Evolutionary conservation across 2,113 vertebrate species (phyloP).

Genomic region (Periophthalmus modestus): DNA sequence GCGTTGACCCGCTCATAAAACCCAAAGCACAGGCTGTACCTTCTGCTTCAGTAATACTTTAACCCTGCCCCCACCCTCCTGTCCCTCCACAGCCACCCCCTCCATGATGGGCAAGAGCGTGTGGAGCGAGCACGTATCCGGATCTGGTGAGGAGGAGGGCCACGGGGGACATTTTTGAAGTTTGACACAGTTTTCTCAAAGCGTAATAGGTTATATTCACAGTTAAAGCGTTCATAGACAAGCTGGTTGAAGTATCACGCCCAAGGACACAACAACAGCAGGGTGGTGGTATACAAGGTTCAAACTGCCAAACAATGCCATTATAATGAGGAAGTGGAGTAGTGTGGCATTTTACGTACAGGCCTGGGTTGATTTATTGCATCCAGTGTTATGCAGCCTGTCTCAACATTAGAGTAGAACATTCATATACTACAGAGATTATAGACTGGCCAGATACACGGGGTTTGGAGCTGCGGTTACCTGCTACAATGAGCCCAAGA

Average conservation of each 20-base stretch:
- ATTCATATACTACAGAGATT: not conserved
- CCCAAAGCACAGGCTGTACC: not conserved
- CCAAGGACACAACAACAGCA: not conserved
- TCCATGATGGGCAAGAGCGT: constrained; percentile 73
- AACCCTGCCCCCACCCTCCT: constrained; percentile 6
- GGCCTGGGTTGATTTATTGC: not conserved
- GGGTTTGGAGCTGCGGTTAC: no score
- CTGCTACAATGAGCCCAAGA: no score
- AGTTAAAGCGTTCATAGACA: not conserved
- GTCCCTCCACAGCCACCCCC: constrained; percentile 59
- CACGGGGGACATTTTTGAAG: not conserved
- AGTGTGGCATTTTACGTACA: not conserved
- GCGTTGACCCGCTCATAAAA: not conserved
- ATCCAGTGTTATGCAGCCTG: not conserved
- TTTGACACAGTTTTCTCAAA: not conserved
- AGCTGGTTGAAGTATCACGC: not conserved
- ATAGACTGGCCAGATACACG: no score
- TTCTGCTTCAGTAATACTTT: not conserved
- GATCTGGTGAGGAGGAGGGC: constrained; percentile 66
- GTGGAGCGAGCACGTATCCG: constrained; percentile 71
- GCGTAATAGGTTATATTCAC: not conserved
- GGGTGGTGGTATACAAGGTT: not conserved
- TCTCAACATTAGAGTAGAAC: not conserved
- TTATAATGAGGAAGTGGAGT: no score
- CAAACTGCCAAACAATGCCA: not conserved